Conservation (phyloP, 2,888 invertebrate species). For the Oithona nana region DNA sequence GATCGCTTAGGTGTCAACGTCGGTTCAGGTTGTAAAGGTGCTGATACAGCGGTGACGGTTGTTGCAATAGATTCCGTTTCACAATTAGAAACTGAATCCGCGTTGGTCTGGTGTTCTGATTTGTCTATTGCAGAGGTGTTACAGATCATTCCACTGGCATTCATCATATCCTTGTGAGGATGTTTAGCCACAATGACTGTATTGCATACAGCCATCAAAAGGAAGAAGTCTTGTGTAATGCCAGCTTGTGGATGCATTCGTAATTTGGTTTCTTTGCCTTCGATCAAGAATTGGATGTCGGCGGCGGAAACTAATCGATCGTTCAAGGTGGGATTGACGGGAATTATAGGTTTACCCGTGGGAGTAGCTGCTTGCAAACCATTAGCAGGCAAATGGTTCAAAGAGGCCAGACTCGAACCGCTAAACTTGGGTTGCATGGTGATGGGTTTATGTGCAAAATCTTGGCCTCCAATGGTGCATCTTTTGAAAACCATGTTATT, state of each 20-base stretch:
- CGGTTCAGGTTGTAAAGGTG: conserved; percentile 14
- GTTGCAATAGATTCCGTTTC: background rate
- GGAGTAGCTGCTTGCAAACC: background rate
- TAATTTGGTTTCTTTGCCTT: background rate
- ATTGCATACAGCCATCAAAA: conserved; percentile 81
- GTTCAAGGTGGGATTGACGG: background rate
- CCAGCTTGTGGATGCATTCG: conserved; percentile 37
- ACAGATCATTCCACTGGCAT: conserved; percentile 18
- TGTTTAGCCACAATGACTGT: conserved; percentile 82
- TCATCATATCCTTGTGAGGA: conserved; percentile 43
- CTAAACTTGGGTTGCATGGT: conserved; percentile 13
- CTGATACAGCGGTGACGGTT: conserved; percentile 11
- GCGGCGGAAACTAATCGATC: background rate
- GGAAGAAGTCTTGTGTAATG: conserved; percentile 65
- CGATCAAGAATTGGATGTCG: background rate
- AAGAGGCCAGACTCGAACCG: no score
- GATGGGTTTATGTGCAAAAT: conserved; percentile 49
- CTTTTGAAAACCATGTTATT: conserved; percentile 90
- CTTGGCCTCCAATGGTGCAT: conserved; percentile 69
- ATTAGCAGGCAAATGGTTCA: no score
- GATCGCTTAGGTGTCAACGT: background rate
- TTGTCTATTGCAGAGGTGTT: background rate
- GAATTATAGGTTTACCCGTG: conserved; percentile 10
- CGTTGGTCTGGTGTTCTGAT: background rate
- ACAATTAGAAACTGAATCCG: background rate